Evolutionary conservation across 2,888 invertebrate species (phyloP).

Genomic region (Troides aeacus): DNA sequence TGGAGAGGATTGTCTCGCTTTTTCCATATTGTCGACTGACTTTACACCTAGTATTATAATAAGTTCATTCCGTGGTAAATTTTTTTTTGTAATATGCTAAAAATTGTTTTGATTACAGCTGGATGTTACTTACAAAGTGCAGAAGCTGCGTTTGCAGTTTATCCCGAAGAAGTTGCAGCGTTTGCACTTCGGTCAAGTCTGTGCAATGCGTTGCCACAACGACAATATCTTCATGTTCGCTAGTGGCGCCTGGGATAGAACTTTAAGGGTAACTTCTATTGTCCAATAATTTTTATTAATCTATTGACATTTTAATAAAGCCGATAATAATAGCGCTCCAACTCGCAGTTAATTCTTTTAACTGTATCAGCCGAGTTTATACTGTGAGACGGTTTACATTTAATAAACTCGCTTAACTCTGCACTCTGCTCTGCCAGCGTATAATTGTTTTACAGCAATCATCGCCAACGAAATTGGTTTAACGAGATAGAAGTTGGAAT

Average conservation of each 20-base stretch:
- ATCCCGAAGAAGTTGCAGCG: constrained; percentile 70
- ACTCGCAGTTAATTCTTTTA: neutral
- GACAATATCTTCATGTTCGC: constrained; percentile 64
- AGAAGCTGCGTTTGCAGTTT: constrained; percentile 67
- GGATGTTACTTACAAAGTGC: constrained; percentile 62
- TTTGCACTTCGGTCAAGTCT: constrained; percentile 66
- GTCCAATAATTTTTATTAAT: constrained; percentile 30
- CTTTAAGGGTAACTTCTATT: constrained; percentile 64
- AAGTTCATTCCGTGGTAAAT: too few species aligned
- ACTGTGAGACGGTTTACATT: neutral
- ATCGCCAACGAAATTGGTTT: neutral
- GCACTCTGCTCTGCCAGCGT: too few species aligned
- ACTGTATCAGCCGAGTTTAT: neutral
- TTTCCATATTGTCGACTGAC: too few species aligned
- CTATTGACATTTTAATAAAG: neutral
- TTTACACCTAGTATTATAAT: too few species aligned
- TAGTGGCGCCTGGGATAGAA: constrained; percentile 80
- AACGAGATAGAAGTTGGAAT: neutral
- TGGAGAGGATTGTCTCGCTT: too few species aligned
- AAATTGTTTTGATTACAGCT: constrained; percentile 42
- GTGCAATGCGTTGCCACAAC: constrained; percentile 72
- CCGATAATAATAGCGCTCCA: neutral
- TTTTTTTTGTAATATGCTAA: neutral
- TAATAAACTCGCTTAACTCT: neutral
- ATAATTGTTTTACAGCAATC: too few species aligned